A percentile compares a stretch with the other conserved stretches of the same genome.
Evolutionary conservation across 2,797 vertebrate species (phyloP).

Genomic region (Anguilla obscura): DNA sequence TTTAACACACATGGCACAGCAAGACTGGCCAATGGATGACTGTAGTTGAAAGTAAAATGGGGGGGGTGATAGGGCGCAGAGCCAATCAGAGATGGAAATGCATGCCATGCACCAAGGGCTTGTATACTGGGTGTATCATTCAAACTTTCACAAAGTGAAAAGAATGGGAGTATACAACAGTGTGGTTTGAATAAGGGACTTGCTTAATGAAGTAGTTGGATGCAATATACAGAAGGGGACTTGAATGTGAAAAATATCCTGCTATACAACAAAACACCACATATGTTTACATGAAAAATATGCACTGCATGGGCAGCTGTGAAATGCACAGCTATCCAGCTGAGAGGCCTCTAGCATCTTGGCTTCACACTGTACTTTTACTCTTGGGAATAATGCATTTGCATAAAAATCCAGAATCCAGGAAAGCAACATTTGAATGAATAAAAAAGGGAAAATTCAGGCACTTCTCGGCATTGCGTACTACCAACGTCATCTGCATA

Average conservation of each 20-base stretch:
- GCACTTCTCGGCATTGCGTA: background rate
- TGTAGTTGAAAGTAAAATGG: background rate
- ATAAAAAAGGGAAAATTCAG: background rate
- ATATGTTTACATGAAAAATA: background rate
- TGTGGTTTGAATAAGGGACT: background rate
- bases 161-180: background rate
- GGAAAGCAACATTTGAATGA: background rate
- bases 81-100: background rate
- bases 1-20: background rate
- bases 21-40: background rate
- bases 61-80: background rate
- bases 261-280: background rate
- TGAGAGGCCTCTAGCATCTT: slow-evolving; percentile 6
- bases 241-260: background rate
- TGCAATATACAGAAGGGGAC: background rate
- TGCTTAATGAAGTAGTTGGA: background rate
- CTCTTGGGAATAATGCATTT: background rate
- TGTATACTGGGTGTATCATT: background rate
- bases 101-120: background rate
- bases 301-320: background rate
- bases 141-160: background rate
- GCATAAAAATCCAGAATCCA: background rate
- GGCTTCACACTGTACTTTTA: background rate
- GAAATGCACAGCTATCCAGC: background rate
- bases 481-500: background rate